A percentile compares a stretch with the other conserved stretches of the same genome.
phyloP scores from a whole-genome alignment of 2,797 vertebrate genomes.

The Notolepis coatsorum region DNA sequence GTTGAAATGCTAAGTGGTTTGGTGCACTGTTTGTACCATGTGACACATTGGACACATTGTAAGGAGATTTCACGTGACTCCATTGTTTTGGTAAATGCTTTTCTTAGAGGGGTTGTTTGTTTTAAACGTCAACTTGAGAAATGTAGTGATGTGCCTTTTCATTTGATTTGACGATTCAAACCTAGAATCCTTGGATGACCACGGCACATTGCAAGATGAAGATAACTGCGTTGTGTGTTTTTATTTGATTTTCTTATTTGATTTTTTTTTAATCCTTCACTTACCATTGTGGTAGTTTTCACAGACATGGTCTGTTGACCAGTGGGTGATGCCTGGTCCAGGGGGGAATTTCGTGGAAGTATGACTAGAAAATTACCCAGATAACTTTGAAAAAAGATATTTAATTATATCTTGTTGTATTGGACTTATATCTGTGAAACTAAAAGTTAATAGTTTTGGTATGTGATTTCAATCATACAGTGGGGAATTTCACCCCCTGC shows the following conservation, averaged over 20 bases:
- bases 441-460: too few species aligned
- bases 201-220: slow-evolving; percentile 34
- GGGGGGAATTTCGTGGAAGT: too few species aligned
- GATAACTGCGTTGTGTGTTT: slow-evolving; percentile 30
- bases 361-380: too few species aligned
- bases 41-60: slow-evolving; percentile 35
- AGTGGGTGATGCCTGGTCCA: too few species aligned
- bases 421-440: too few species aligned
- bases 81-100: slow-evolving; percentile 27
- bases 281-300: too few species aligned
- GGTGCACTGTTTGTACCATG: slow-evolving; percentile 40
- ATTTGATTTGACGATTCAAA: slow-evolving; percentile 50
- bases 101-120: slow-evolving; percentile 37
- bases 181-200: slow-evolving; percentile 10
- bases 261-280: slow-evolving; percentile 9
- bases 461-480: too few species aligned
- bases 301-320: too few species aligned
- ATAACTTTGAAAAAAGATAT: too few species aligned
- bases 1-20: slow-evolving; percentile 10
- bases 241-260: slow-evolving; percentile 48
- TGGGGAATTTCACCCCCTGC: too few species aligned
- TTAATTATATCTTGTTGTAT: too few species aligned
- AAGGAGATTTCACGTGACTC: slow-evolving; percentile 33
- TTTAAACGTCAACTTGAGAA: slow-evolving; percentile 62
- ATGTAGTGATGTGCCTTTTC: slow-evolving; percentile 78